These are phyloP conservation scores for Nemurella pictetii DNA, from an alignment of 2,888 invertebrate genomes.

Conservation along the genomic window DNA sequence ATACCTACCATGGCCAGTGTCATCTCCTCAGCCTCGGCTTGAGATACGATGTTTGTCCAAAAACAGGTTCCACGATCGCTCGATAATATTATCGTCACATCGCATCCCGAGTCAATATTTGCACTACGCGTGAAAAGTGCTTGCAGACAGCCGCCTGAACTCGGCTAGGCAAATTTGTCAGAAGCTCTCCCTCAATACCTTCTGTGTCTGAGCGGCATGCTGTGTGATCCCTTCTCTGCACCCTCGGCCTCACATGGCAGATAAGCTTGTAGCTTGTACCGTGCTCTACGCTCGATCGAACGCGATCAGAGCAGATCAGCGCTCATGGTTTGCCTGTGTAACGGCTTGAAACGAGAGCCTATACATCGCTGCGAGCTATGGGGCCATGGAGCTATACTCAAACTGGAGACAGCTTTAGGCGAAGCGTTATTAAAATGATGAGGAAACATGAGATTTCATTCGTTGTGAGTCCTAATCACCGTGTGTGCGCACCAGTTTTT, in stretches of 20 bases:
- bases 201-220: background rate
- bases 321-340: background rate
- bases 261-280: no score
- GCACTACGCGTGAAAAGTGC: background rate
- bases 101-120: background rate
- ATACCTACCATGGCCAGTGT: background rate
- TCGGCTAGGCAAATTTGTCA: background rate
- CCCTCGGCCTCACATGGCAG: background rate
- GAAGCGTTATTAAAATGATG: no score
- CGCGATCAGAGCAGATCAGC: background rate
- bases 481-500: no score
- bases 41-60: background rate
- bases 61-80: background rate
- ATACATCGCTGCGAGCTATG: no score
- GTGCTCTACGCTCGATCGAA: background rate
- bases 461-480: no score
- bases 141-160: no score
- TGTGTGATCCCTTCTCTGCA: background rate
- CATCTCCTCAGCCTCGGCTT: background rate
- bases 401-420: no score
- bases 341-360: background rate
- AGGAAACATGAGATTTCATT: no score
- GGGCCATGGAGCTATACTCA: no score
- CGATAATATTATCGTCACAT: background rate
- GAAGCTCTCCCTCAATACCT: background rate